Evolutionary conservation across 1,140 invertebrate genomes (phyloP), one percentile per base, ranked within the genome.

Genomic region (Zophobas atratus): DNA sequence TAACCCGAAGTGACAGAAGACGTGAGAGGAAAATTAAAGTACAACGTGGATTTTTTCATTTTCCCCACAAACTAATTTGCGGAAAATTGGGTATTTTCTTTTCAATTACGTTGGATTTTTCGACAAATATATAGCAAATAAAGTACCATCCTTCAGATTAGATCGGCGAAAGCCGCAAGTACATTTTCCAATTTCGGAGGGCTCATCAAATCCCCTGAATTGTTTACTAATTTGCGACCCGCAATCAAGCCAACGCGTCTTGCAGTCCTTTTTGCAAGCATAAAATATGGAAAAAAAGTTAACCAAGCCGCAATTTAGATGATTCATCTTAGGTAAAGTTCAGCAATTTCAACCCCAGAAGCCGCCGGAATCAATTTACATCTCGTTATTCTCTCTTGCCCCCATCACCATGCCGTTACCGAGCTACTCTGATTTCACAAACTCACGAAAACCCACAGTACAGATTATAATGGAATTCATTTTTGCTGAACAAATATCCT

Each of bases 331-430:
- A 81, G 81, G 82, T 83, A 83, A 83, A 85, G 84, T 85, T 85
- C 83, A 82, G 81, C 81, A 85, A 85, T 84, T 84, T 82, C 78
- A 80, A 79, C 70, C 78, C 80, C 81, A 63, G 81, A 79, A 82
- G 81, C 83, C 80, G 77, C 80, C 79, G 79, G 83, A 85, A 85
- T 85, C 84, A 85, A 85, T 85, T 85, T 85, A 84, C 84, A 85
- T 85, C 84, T 84, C 83, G 83, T 84, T 85, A 85, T 84, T 81
- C 77, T 81, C 79, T 80, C 75, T 77, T 71, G 76, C 75, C 57
- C 75, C 70, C 79, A 79, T 77, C 74, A 78, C 63, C 79, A 67
- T 67, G 39, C 73, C 39, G 73, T 60, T 63, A 75, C 41, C 51
- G 33, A 75, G 63, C 79, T 56, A 78, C 81, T 75, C 77, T 79